Base-by-base conservation (phyloP, 2,113 vertebrate species). In the Erinaceus europaeus region DNA sequence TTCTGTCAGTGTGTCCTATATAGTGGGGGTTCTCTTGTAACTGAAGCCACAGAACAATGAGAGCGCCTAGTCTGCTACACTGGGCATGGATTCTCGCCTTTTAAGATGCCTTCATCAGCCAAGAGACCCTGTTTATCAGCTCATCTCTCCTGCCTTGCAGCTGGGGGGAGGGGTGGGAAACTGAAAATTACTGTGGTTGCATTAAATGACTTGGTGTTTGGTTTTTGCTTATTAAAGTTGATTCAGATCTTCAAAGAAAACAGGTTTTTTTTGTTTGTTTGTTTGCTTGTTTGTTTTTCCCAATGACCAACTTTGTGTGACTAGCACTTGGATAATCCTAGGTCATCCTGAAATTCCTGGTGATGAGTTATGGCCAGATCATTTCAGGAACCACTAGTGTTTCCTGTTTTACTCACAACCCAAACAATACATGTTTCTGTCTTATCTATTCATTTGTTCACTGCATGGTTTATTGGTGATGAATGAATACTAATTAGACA, bases 171-270 rank as follows among this genome's bases (percentile, higher is more conserved):
- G 36, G n/a, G 36, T 68, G 32, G 27, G 25, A 62, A 67, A 73
- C 27, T 84, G 36, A 53, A 73, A 38, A 65, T 15, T 42, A 62
- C 53, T 90, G 40, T 59, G 44, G 18, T 77, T 77, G 42, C 27
- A 83, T 83, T 83, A 48, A 82, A 48, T 82, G 77, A 78, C 3
- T 82, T 78, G 42, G 42, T 83, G 20, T 90, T 55, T 86, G n/a
- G 14, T 83, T 90, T 86, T 5, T 89, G 50, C 62, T 86, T 86
- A 89, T 55, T 80, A 55, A 93, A 67, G 21, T 74, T 89, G 46
- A 86, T 67, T 89, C 11, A 86, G 20, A 36, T 91, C 44, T 67
- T 80, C 25, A 68, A 61, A 84, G 42, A 34, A 80, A 75, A 42
- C 64, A 12, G 4, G 17, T n/a, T n/a, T n/a, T n/a, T n/a, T n/a